phyloP scores from a whole-genome alignment of 2,113 vertebrate species.

The Pygoscelis adeliae region DNA sequence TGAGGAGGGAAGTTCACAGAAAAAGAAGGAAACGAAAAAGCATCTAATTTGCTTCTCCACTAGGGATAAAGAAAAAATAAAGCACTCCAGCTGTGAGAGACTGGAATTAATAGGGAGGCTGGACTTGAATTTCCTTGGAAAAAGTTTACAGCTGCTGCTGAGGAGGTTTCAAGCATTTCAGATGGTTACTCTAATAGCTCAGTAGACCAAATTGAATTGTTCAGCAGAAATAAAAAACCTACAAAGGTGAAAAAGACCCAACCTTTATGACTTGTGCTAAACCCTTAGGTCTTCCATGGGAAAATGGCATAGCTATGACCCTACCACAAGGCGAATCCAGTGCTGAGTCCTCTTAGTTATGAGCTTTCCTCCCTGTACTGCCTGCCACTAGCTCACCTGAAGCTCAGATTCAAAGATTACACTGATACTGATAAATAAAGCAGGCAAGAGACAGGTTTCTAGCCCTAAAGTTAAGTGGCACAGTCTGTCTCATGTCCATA shows the following conservation, averaged over 20 bases:
- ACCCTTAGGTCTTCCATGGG: accelerated
- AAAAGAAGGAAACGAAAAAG: not conserved
- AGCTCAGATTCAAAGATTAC: not conserved
- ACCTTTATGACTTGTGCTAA: not conserved
- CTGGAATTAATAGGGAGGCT: not conserved
- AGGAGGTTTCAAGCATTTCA: not conserved
- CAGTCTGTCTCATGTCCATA: not conserved
- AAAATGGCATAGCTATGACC: not conserved
- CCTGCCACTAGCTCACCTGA: not conserved
- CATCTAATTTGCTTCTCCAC: not conserved
- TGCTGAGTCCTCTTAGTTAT: accelerated
- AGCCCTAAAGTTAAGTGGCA: not conserved
- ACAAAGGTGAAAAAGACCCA: not conserved
- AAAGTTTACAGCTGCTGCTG: not conserved
- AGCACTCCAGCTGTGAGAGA: not conserved
- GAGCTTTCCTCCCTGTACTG: not conserved
- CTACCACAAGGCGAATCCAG: not conserved
- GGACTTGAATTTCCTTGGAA: not conserved
- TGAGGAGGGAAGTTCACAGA: not conserved
- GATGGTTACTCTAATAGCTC: not conserved
- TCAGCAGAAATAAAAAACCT: not conserved
- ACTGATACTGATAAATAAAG: not conserved
- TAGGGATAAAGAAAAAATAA: not conserved
- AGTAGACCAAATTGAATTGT: not conserved
- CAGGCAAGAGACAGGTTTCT: not conserved